Evolutionary conservation across 2,888 invertebrate species (phyloP).

Genomic region (Lycaena phlaeas): DNA sequence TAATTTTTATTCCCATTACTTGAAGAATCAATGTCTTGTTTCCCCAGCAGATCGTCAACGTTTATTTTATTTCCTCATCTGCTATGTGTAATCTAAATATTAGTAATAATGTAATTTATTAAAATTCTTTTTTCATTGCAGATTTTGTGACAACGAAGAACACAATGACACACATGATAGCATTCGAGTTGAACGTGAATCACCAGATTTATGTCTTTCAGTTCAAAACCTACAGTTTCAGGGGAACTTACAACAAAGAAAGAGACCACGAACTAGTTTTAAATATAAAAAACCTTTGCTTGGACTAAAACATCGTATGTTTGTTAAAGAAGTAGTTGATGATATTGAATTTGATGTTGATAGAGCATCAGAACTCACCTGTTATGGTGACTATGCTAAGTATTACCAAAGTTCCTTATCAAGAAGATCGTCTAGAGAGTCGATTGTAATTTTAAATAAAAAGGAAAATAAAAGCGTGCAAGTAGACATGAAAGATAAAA

Average conservation of each 20-base stretch:
- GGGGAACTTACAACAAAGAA: slow-evolving; percentile 37
- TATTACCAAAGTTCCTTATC: slow-evolving; percentile 44
- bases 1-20: too few species aligned
- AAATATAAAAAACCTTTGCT: slow-evolving; percentile 45
- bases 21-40: too few species aligned
- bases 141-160: slow-evolving; percentile 34
- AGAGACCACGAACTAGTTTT: slow-evolving; percentile 44
- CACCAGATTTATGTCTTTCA: slow-evolving; percentile 44
- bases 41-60: too few species aligned
- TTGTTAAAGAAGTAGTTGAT: slow-evolving; percentile 47
- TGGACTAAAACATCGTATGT: slow-evolving; percentile 51
- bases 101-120: too few species aligned
- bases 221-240: slow-evolving; percentile 57
- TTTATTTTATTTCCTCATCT: too few species aligned
- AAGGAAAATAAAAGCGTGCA: slow-evolving; percentile 41
- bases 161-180: slow-evolving; percentile 22
- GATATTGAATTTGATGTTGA: slow-evolving; percentile 36
- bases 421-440: slow-evolving; percentile 46
- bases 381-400: slow-evolving; percentile 53
- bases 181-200: slow-evolving; percentile 21
- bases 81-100: too few species aligned
- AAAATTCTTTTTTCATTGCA: slow-evolving; percentile 22
- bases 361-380: slow-evolving; percentile 41
- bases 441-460: slow-evolving; percentile 35
- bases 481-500: slow-evolving; percentile 30